Percentiles rank a stretch among this genome's conserved stretches.
Evolutionary conservation across 2,797 vertebrate genomes (phyloP).

Genomic region (Tamandua tetradactyla): DNA sequence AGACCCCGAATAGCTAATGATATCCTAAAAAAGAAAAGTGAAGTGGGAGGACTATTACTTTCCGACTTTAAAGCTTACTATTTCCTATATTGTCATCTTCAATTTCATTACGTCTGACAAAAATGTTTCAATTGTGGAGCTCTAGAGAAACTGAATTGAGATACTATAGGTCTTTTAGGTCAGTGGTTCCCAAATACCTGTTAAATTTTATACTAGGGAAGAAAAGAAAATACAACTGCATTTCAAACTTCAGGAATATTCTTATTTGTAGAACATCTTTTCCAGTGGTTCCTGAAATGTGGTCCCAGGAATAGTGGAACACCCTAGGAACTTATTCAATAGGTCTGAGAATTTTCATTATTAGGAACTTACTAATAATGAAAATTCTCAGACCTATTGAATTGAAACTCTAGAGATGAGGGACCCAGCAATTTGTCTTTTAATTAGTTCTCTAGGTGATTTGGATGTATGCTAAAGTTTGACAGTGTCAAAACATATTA

Average conservation of each 20-base stretch:
- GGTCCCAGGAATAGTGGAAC: not conserved
- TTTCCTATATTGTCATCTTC: not conserved
- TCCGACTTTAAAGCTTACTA: too few relatives aligned
- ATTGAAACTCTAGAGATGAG: not conserved
- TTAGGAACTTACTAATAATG: not conserved
- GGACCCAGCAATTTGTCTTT: not conserved
- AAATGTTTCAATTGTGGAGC: not conserved
- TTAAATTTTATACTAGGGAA: not conserved
- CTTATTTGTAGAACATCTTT: not conserved
- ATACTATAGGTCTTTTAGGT: not conserved
- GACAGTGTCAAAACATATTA: not conserved
- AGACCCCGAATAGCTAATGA: too few relatives aligned
- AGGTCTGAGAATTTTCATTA: too few relatives aligned
- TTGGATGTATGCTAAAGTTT: not conserved
- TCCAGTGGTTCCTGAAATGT: not conserved
- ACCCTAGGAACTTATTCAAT: not conserved
- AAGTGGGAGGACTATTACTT: too few relatives aligned
- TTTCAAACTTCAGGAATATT: not conserved
- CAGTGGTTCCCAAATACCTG: not conserved
- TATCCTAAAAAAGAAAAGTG: too few relatives aligned
- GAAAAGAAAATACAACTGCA: not conserved
- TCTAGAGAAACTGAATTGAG: not conserved
- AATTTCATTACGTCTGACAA: not conserved
- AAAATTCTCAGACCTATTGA: not conserved
- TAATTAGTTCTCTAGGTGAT: not conserved